These are phyloP conservation scores for Misgurnus anguillicaudatus DNA, from an alignment of 2,113 vertebrate species.

Conservation along the genomic window DNA sequence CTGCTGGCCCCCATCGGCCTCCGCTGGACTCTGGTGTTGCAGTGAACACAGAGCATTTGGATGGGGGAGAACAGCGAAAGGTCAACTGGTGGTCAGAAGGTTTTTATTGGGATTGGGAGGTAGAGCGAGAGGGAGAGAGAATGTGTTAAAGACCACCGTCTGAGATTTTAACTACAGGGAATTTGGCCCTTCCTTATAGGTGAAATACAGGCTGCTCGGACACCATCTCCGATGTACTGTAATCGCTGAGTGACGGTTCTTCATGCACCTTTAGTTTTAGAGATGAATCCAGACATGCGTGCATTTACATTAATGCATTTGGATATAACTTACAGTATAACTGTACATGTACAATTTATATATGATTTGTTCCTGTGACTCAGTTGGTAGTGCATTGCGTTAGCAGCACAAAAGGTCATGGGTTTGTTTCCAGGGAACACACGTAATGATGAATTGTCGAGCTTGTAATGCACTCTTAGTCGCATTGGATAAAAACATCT, in stretches of 20 bases:
- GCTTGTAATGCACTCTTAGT: no score
- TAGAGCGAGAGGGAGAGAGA: conserved; percentile 64
- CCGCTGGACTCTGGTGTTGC: conserved; percentile 47
- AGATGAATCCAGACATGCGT: not conserved
- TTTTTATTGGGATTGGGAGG: conserved; percentile 77
- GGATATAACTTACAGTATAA: not conserved
- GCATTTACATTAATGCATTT: not conserved
- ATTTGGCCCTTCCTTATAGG: conserved; percentile 64
- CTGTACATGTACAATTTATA: no score
- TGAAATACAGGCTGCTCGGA: conserved; percentile 46
- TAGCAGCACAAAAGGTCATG: no score
- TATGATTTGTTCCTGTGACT: no score
- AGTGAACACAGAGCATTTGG: conserved; percentile 49
- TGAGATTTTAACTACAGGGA: conserved; percentile 77
- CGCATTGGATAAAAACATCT: no score
- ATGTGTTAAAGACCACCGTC: conserved; percentile 76
- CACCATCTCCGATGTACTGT: conserved; percentile 2
- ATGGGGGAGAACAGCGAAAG: conserved; percentile 61
- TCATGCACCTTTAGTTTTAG: not conserved
- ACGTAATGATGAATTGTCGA: no score
- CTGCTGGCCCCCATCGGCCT: conserved; percentile 70
- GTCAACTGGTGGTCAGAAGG: conserved; percentile 79
- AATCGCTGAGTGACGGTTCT: not conserved
- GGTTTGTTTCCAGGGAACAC: no score
- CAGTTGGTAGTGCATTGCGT: no score